A percentile compares a stretch with the other conserved stretches of the same genome.
Conservation (phyloP, 2,797 vertebrate genomes). For the Xiphorhynchus erythropygius region DNA sequence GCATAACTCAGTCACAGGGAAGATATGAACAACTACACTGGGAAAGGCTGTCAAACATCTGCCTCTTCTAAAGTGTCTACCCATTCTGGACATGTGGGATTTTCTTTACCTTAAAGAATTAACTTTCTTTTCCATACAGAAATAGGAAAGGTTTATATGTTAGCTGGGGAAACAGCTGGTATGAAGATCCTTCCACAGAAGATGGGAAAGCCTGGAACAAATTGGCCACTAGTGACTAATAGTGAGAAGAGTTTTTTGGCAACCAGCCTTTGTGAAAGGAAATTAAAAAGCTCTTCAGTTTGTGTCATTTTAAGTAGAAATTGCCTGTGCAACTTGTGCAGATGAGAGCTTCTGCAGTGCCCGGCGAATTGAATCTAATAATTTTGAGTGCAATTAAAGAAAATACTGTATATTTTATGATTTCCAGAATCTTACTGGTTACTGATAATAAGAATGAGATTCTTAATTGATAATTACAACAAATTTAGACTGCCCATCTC, state of each 20-base stretch:
- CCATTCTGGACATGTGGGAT: neutral
- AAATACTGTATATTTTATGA: neutral
- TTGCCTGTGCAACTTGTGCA: neutral
- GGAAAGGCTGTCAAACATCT: neutral
- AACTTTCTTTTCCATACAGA: neutral
- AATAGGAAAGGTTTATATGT: neutral
- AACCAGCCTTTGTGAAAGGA: neutral
- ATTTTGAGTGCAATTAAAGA: neutral
- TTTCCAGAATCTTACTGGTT: neutral
- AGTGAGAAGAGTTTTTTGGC: conserved; percentile 10
- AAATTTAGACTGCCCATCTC: neutral
- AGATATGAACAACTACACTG: neutral
- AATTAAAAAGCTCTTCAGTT: conserved; percentile 18
- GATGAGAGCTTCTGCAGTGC: neutral
- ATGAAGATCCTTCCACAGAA: neutral
- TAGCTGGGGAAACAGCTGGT: neutral
- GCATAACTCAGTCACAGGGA: neutral
- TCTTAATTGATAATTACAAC: neutral
- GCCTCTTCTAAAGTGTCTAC: neutral
- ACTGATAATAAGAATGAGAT: neutral
- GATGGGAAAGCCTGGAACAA: neutral
- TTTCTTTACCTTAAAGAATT: neutral
- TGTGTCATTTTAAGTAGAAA: neutral
- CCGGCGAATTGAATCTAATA: neutral
- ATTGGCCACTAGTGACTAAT: neutral